Conservation (phyloP, 1,140 invertebrate species). For the Rhopalosiphum maidis region DNA sequence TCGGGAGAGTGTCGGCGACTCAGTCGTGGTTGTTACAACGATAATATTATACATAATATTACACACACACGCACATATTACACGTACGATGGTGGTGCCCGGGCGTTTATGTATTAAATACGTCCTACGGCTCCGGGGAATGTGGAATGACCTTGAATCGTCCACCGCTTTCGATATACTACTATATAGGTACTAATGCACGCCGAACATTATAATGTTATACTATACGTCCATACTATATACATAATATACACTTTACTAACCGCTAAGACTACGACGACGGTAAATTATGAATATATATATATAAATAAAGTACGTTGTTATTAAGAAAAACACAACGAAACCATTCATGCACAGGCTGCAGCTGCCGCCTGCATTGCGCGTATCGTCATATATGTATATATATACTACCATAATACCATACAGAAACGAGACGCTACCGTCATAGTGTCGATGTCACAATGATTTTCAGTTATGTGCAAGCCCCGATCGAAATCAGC, state of each 20-base stretch:
- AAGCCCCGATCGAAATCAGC: neutral
- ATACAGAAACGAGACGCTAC: neutral
- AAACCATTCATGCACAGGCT: neutral
- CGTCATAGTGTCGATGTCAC: neutral
- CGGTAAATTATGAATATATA: neutral
- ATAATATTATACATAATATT: slow-evolving; percentile 14
- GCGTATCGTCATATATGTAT: neutral
- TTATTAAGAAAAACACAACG: slow-evolving; percentile 10
- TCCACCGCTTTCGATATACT: slow-evolving; percentile 37
- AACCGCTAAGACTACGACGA: neutral
- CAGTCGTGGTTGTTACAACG: neutral
- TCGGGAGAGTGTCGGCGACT: neutral
- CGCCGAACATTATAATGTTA: neutral
- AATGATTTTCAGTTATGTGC: neutral
- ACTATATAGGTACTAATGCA: neutral
- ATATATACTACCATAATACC: neutral
- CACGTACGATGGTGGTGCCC: neutral
- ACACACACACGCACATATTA: neutral
- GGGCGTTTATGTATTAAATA: slow-evolving; percentile 41
- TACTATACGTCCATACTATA: neutral
- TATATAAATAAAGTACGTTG: neutral
- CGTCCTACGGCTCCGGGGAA: slow-evolving; percentile 28
- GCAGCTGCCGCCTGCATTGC: neutral
- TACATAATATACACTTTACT: neutral
- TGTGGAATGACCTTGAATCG: slow-evolving; percentile 55